Evolutionary conservation across 1,140 invertebrate species (phyloP).

Genomic region (Drosophila bocki): DNA sequence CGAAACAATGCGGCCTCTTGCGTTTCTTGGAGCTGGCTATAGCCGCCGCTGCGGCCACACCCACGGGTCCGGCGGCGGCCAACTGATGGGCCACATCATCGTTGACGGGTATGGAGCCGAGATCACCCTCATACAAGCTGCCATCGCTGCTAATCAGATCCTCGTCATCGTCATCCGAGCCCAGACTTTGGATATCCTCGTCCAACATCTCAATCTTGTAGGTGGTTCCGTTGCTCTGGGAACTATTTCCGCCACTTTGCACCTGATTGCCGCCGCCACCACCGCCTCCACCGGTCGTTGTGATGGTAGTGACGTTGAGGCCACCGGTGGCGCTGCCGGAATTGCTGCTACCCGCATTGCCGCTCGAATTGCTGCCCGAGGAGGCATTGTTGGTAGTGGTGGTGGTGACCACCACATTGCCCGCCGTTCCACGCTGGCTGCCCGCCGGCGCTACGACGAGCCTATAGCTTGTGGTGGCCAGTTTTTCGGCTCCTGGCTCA

Average conservation of each 20-base stretch:
- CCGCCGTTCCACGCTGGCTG: constrained; percentile 53
- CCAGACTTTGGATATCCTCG: constrained; percentile 88
- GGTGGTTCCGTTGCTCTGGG: constrained; percentile 71
- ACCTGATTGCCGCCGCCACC: constrained; percentile 29
- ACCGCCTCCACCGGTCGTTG: constrained; percentile 49
- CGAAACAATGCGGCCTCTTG: constrained; percentile 97
- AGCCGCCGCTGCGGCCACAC: constrained; percentile 97
- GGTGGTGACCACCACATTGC: constrained; percentile 57
- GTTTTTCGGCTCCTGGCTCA: constrained; percentile 31
- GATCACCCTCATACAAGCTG: constrained; percentile 91
- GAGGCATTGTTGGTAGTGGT: constrained; percentile 31
- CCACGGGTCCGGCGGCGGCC: constrained; percentile 97
- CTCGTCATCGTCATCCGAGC: constrained; percentile 92
- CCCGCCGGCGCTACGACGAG: constrained; percentile 69
- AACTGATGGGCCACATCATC: constrained; percentile 98
- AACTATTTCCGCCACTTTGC: constrained; percentile 44
- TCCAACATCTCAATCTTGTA: constrained; percentile 87
- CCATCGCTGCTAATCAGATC: constrained; percentile 90
- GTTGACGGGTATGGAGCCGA: constrained; percentile 92
- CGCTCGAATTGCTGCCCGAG: constrained; percentile 23
- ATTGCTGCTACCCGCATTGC: constrained; percentile 9
- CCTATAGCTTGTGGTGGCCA: constrained; percentile 79
- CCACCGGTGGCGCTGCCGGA: constrained; percentile 46
- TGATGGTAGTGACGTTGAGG: constrained; percentile 84
- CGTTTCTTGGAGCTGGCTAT: constrained; percentile 98